Conservation (phyloP, 1,140 invertebrate genomes). For the Campoletis sonorensis region DNA sequence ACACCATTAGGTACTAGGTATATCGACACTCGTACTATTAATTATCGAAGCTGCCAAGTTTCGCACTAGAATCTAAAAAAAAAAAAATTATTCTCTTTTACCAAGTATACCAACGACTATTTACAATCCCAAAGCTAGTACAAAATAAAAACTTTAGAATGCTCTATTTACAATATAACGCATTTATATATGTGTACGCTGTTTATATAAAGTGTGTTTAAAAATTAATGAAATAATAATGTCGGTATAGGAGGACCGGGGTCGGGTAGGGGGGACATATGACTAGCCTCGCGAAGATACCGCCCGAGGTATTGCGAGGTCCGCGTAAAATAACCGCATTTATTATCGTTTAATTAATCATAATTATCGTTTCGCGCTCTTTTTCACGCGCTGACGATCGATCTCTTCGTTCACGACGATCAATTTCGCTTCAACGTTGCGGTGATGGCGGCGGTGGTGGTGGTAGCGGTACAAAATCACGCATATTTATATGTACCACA, state of each 20-base stretch:
- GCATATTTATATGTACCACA: background rate
- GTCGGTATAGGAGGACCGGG: no score
- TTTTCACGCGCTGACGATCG: background rate
- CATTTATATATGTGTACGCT: background rate
- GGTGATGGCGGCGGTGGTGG: no score
- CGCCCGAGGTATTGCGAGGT: background rate
- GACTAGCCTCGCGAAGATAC: constrained; percentile 49
- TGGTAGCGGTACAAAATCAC: no score
- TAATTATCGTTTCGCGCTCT: constrained; percentile 29
- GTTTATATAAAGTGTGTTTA: background rate
- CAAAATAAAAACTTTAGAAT: constrained; percentile 21
- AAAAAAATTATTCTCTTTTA: background rate
- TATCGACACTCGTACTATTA: background rate
- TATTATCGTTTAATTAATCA: constrained; percentile 12
- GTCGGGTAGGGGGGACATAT: no score
- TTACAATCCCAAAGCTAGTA: constrained; percentile 8
- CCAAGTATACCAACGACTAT: background rate
- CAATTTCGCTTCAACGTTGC: background rate
- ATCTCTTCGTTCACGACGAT: constrained; percentile 3
- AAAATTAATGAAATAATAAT: background rate
- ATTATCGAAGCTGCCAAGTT: background rate
- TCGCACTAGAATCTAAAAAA: background rate
- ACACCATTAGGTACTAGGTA: no score
- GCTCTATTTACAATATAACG: background rate
- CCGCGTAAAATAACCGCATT: background rate